phyloP scores from a whole-genome alignment of 2,888 invertebrate species.

The Drosophila demipolita region DNA sequence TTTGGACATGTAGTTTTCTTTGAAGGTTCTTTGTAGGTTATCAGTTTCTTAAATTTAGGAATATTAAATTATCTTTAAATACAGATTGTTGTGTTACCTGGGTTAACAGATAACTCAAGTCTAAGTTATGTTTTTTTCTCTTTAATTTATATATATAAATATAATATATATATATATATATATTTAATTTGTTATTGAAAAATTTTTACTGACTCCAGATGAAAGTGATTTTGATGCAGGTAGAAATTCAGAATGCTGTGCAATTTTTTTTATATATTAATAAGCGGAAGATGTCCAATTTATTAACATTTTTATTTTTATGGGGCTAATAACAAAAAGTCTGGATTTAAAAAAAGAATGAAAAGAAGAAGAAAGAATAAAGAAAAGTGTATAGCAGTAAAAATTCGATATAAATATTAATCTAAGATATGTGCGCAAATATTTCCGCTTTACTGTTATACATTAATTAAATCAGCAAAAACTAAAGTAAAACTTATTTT shows the following conservation, averaged over 20 bases:
- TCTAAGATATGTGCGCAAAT: neutral
- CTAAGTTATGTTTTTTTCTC: neutral
- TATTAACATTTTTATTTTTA: neutral
- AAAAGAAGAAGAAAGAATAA: too few species aligned
- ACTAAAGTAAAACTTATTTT: neutral
- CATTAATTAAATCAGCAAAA: neutral
- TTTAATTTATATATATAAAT: neutral
- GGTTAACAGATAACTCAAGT: neutral
- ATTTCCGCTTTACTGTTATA: neutral
- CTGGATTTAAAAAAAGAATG: too few species aligned
- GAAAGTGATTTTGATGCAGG: neutral
- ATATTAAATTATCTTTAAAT: neutral
- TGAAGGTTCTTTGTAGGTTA: conserved; percentile 67
- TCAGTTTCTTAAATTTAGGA: neutral
- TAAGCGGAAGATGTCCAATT: neutral
- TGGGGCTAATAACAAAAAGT: neutral
- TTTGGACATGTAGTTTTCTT: neutral
- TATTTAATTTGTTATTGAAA: neutral
- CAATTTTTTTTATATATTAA: neutral
- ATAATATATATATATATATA: neutral
- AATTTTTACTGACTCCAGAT: neutral
- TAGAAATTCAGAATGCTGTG: neutral
- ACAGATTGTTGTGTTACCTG: neutral
- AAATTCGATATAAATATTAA: too few species aligned
- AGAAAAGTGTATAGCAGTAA: neutral